Base-by-base conservation (phyloP, 2,797 vertebrate species). In the Thunnus albacares region DNA sequence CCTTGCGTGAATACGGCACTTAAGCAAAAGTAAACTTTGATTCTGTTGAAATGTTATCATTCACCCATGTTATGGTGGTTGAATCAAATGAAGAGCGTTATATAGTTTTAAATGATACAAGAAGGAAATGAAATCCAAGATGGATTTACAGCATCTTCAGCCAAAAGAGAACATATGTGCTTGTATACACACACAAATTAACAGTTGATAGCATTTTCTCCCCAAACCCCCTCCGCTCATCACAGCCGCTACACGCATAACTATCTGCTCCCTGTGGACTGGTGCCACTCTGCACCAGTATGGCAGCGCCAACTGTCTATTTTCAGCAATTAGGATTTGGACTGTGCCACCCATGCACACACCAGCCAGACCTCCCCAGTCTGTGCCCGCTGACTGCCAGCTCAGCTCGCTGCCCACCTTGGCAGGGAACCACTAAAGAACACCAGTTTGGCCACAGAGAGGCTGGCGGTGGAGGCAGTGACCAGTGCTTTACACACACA, bases 291-390 rank as follows among this genome's bases (percentile, higher is more conserved):
- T 26, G 71, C 75, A 81, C 75, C 81, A 64, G 69, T 72, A 82
- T 80, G 79, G 67, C 69, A 58, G 30, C 65, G 83, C 84, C 89
- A 90, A 87, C 84, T 80, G 76, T 90, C 91, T 93, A 87, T 93
- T 93, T 92, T 90, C 84, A 87, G 87, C 90, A 83, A 90, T 94
- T 95, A 93, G 74, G 80, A 80, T 88, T 93, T 94, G 93, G 93
- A 93, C 81, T 22, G 63, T 77, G 75, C 53, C 61, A 38, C 26
- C 52, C 79, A 24, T 68, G 80, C 63, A 15, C 57, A 67, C 43
- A 82, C 90, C 93, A 92, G 89, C 81, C 79, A 86, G 72, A 81
- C 74, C 86, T 75, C 83, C 87, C 73, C 71, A 57, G 80, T 85
- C 87, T 67, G 68, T 56, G 67, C 67, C 67, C 52, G 22, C 77